These are phyloP conservation scores for Epinephelus lanceolatus DNA, from an alignment of 2,113 vertebrate genomes.

Conservation along the genomic window DNA sequence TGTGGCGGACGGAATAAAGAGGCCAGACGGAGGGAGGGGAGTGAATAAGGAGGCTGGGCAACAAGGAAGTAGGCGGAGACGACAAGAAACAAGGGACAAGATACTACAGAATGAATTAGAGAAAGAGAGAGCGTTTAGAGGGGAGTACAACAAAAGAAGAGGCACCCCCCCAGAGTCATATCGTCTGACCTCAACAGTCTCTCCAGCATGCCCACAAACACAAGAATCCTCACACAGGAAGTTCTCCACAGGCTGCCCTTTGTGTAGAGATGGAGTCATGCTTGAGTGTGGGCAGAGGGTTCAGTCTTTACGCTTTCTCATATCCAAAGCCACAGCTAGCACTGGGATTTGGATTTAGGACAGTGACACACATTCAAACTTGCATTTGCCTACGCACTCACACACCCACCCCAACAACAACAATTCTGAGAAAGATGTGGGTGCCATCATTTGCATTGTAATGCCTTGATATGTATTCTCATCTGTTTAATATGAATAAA, in stretches of 20 bases:
- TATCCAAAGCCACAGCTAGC: constrained; percentile 42
- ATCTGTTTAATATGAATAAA: constrained; percentile 79
- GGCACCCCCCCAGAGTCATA: constrained; percentile 58
- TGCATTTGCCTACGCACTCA: constrained; percentile 48
- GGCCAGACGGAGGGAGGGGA: constrained; percentile 47
- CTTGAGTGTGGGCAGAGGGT: constrained; percentile 68
- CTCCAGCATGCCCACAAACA: constrained; percentile 71
- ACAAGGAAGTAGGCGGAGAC: constrained; percentile 49
- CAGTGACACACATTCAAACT: constrained; percentile 60
- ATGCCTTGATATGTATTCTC: constrained; percentile 79
- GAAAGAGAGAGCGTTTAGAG: constrained; percentile 42
- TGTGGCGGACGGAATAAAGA: constrained; percentile 45
- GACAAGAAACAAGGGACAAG: constrained; percentile 56
- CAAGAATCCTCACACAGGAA: constrained; percentile 80
- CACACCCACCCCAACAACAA: constrained; percentile 66
- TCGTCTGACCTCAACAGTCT: constrained; percentile 67
- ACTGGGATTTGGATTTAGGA: constrained; percentile 44
- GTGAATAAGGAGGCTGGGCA: constrained; percentile 42
- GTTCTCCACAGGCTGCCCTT: constrained; percentile 76
- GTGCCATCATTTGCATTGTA: constrained; percentile 76
- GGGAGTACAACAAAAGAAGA: constrained; percentile 64
- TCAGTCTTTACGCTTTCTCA: constrained; percentile 57
- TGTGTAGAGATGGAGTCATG: constrained; percentile 69
- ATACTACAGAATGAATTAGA: constrained; percentile 56
- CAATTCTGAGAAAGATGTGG: constrained; percentile 77